Conservation (phyloP, 2,113 vertebrate species). For the Equus quagga region DNA sequence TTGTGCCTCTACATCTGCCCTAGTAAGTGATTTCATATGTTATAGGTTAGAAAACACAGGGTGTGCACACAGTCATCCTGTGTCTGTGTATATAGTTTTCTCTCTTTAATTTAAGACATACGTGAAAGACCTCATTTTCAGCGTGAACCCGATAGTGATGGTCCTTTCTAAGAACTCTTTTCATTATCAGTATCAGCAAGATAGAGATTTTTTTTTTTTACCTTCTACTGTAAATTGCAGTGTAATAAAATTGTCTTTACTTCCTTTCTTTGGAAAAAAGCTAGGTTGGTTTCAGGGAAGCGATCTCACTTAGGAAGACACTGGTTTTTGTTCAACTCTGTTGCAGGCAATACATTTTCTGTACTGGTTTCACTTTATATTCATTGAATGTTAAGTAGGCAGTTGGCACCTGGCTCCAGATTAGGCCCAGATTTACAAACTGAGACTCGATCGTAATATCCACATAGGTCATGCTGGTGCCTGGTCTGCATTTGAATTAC, state of each 20-base stretch:
- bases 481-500: not conserved
- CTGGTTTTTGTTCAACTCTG: not conserved
- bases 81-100: not conserved
- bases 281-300: not conserved
- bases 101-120: not conserved
- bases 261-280: not conserved
- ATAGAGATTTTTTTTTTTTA: not conserved
- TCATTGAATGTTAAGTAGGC: not conserved
- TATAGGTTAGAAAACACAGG: not conserved
- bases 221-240: not conserved
- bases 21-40: not conserved
- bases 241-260: not conserved
- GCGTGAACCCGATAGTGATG: not conserved
- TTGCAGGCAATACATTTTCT: not conserved
- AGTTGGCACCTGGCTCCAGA: not conserved
- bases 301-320: not conserved
- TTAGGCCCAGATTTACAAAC: not conserved
- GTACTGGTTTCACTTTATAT: not conserved
- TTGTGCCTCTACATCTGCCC: not conserved
- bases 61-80: rapidly evolving
- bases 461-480: not conserved
- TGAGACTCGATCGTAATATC: not conserved
- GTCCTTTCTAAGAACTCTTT: not conserved
- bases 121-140: not conserved
- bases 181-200: not conserved